A percentile compares a stretch with the other conserved stretches of the same genome.
Evolutionary conservation across 2,113 vertebrate genomes (phyloP).

Genomic region (Stigmatopora nigra): DNA sequence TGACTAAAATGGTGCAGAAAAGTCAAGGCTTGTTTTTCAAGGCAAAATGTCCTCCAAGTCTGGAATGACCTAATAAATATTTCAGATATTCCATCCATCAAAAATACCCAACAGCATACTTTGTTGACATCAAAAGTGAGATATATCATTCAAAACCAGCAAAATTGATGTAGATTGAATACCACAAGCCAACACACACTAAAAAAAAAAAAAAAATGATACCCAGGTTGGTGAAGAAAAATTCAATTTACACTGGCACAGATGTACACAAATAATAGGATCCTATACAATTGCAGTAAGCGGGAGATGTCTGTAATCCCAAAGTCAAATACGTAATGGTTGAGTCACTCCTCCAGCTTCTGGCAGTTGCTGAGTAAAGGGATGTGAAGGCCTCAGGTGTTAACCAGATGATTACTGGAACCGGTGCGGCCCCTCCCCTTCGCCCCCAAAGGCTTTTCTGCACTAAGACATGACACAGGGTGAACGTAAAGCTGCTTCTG

Average conservation of each 20-base stretch:
- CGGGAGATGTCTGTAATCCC: not conserved
- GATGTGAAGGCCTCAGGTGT: conserved; percentile 10
- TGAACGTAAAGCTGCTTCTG: not conserved
- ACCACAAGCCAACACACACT: not conserved
- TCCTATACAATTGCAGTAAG: not conserved
- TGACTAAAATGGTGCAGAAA: too few relatives aligned
- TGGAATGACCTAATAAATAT: too few relatives aligned
- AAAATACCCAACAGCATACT: not conserved
- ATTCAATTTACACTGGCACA: not conserved
- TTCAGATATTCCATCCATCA: too few relatives aligned
- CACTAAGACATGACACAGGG: not conserved
- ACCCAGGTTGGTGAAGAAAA: too few relatives aligned
- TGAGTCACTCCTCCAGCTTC: not conserved
- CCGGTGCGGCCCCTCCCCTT: not conserved
- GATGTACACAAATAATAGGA: not conserved
- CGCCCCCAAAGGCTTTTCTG: not conserved
- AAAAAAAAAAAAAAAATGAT: too few relatives aligned
- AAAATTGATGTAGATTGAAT: not conserved
- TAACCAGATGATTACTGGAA: conserved; percentile 23
- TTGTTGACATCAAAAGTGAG: not conserved
- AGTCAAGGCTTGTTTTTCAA: too few relatives aligned
- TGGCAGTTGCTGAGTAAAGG: not conserved
- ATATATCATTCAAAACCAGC: not conserved
- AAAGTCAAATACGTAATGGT: not conserved
- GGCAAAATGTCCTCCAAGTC: too few relatives aligned